Evolutionary conservation across 2,113 vertebrate species (phyloP).

Genomic region (Oxyruncus cristatus): DNA sequence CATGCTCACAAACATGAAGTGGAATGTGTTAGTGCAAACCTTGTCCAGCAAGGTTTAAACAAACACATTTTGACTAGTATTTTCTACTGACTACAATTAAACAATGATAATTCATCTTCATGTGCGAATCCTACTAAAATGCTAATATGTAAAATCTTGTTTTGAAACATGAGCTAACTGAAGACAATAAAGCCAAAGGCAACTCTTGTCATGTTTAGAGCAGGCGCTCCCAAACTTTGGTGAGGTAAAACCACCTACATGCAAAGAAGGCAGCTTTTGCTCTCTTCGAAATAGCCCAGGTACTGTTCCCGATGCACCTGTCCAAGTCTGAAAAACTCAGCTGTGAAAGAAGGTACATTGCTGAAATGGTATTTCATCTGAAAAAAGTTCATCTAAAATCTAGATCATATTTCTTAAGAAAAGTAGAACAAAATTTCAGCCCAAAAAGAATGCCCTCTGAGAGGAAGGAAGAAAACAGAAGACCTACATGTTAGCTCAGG

Average conservation of each 20-base stretch:
- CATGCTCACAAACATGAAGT: neutral
- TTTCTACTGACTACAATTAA: neutral
- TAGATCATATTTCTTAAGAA: neutral
- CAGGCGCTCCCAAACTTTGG: neutral
- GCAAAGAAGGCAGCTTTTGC: neutral
- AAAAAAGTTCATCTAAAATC: neutral
- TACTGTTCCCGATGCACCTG: neutral
- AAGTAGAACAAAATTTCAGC: neutral
- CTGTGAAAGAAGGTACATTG: neutral
- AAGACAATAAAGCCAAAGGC: neutral
- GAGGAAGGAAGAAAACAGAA: neutral
- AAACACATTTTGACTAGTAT: neutral
- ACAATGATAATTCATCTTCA: neutral
- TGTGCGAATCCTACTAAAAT: neutral
- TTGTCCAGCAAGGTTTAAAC: neutral
- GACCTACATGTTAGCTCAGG: neutral
- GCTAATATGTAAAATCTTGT: neutral
- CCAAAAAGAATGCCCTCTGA: neutral
- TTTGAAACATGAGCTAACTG: neutral
- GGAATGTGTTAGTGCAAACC: neutral
- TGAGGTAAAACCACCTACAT: neutral
- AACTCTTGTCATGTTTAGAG: neutral
- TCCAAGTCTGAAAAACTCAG: neutral
- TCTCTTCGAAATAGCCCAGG: neutral
- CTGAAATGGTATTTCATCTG: neutral